Conservation (phyloP, 2,113 vertebrate species). For the Cochlearius cochlearius region DNA sequence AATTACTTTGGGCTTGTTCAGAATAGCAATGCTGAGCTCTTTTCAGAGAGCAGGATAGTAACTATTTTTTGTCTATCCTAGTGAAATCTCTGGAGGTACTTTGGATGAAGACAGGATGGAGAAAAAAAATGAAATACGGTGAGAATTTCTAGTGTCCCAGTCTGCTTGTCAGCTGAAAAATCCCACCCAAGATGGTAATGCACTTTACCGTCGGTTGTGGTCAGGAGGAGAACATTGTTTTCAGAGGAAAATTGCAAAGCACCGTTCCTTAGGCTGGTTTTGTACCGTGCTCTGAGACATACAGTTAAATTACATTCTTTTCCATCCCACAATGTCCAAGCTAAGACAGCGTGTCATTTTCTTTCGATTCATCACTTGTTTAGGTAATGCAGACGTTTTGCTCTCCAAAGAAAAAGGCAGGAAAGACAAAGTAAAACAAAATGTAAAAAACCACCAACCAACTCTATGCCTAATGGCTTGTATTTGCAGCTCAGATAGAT, state of each 20-base stretch:
- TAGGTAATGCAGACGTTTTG: neutral
- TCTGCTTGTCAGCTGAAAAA: neutral
- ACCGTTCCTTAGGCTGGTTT: neutral
- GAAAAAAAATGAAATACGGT: neutral
- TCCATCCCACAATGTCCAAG: neutral
- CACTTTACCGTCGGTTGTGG: neutral
- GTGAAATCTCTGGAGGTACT: neutral
- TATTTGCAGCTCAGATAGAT: neutral
- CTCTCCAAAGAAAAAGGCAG: neutral
- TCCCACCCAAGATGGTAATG: neutral
- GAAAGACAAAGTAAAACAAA: neutral
- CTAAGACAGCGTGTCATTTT: neutral
- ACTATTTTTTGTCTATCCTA: neutral
- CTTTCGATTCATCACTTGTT: neutral
- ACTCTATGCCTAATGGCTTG: neutral
- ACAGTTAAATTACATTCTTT: neutral
- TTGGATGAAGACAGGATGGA: neutral
- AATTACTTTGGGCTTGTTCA: neutral
- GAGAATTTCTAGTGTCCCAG: neutral
- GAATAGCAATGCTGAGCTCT: neutral
- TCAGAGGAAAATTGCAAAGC: neutral
- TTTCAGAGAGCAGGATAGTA: neutral
- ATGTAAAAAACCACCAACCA: accelerated
- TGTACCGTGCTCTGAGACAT: neutral
- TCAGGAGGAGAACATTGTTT: neutral